A percentile compares a stretch with the other conserved stretches of the same genome.
Evolutionary conservation across 37 sponge, comb jelly and placozoan genomes (phyloP).

Genomic region (Aphrocallistes beatrix): DNA sequence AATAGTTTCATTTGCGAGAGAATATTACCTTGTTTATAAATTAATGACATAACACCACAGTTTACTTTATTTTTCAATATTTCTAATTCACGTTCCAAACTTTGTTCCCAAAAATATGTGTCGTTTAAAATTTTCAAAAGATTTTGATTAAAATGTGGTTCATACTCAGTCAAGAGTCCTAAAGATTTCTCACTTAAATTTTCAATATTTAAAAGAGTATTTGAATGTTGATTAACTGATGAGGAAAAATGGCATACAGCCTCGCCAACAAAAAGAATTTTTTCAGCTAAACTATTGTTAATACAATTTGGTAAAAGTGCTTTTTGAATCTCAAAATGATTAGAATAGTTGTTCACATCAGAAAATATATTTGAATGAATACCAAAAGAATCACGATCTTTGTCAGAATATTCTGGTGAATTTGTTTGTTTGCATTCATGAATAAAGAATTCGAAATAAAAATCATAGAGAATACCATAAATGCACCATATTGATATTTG

Average conservation of each 20-base stretch:
- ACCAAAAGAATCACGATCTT: too few relatives aligned
- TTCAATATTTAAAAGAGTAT: background rate
- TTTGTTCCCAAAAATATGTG: background rate
- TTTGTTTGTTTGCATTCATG: background rate
- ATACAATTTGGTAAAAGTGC: background rate
- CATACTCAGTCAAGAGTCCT: background rate
- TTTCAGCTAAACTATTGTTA: background rate
- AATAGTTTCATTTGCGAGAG: conserved; percentile 24
- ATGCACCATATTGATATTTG: conserved; percentile 7
- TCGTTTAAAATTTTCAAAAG: background rate
- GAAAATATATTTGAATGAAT: background rate
- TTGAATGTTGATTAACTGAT: background rate
- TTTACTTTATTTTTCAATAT: background rate
- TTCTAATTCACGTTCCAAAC: background rate
- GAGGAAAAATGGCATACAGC: background rate
- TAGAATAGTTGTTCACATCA: background rate
- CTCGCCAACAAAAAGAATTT: background rate
- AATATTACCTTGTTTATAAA: background rate
- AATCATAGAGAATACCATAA: background rate
- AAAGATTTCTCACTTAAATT: background rate
- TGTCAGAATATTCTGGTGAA: background rate
- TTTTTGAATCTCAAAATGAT: background rate
- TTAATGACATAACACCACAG: background rate
- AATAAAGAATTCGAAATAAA: background rate
- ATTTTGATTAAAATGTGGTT: background rate